Base-by-base conservation (phyloP, 2,797 vertebrate species). In the Acipenser transmontanus region DNA sequence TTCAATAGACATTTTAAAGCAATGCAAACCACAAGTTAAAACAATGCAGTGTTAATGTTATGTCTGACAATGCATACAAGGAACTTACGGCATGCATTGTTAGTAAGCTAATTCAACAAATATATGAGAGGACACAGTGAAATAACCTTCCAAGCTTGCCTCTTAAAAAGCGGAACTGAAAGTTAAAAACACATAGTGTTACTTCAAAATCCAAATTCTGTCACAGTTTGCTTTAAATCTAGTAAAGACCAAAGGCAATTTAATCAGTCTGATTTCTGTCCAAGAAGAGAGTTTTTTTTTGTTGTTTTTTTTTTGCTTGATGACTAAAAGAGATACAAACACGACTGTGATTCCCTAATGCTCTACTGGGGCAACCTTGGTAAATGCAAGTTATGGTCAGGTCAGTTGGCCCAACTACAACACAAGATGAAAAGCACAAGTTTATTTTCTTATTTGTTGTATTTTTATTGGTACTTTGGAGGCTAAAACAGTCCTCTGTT, bases 291-390 rank as follows among this genome's bases (percentile, higher is more conserved):
- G 0, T 34, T 1, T 2, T 4, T n/a, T 2, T 34, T 34, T 34
- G 4, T 34, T 34, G 4, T 4, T 3, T 34, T 34, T 34, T 17
- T 10, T 65, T 34, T 65, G 14, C 13, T 50, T 8, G 10, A 56
- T 13, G 20, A 56, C 17, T 65, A 54, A 7, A 11, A 54, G 10
- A 47, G 17, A 56, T 47, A 47, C 67, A 73, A 70, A 61, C 61
- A 47, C 47, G 56, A 7, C 48, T 70, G 65, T 66, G 51, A 63
- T 66, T 68, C 66, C 70, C 66, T 76, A 68, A 66, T 70, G 47
- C 75, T 69, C 65, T 70, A 49, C 61, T 68, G 65, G 64, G 68
- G 60, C 64, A 48, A 34, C 64, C 68, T 65, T 63, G 47, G 68
- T 70, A 20, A 62, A 67, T 71, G 47, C 12, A 59, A 64, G 50